Evolutionary conservation across 2,113 vertebrate genomes (phyloP), one percentile per base, ranked within the genome.

Genomic region (Siniperca knerii): DNA sequence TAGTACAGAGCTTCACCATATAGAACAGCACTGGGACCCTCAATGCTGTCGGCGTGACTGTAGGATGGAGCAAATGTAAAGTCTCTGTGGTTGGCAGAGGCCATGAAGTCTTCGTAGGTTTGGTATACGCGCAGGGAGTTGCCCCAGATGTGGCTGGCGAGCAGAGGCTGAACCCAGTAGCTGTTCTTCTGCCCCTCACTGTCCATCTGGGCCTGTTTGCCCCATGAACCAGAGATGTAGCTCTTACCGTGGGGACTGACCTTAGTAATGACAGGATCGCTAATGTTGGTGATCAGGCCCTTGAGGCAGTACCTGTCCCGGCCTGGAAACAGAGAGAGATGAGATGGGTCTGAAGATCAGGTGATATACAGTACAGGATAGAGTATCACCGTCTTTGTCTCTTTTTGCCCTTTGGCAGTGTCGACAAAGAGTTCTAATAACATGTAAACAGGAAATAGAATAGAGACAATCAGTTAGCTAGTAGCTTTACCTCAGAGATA

Each of bases 121-220:
- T 37, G 55, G 37, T 98, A 95, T 35, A 96, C 82, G 12, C 97
- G 95, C 4, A 97, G 83, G 23, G 87, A 88, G 84, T 92, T 93
- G 25, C 98, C 91, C 4, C 0, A 0, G 80, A 82, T 95, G 52
- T 93, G 82, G 40, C 77, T 13, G 2, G 33, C 91, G 3, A 93
- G 61, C 75, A 99, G 55, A 16, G 97, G 94, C 10, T 96, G 96
- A 74, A 98, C 94, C 97, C 97, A 99, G 29, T 97, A 97, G 11
- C 83, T 78, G 8, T 91, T 84, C 29, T 93, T 89, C 0, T 94
- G 3, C 23, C 74, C 79, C 0, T 88, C 44, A 0, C 35, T 70
- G 33, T 68, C 61, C 20, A 5, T 10, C 25, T 84, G 84, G 4
- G 96, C 94, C 83, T 97, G 96, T 72, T 93, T 95, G 2, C 97